phyloP scores from a whole-genome alignment of 2,113 vertebrate species.

The Hepsetus odoe region DNA sequence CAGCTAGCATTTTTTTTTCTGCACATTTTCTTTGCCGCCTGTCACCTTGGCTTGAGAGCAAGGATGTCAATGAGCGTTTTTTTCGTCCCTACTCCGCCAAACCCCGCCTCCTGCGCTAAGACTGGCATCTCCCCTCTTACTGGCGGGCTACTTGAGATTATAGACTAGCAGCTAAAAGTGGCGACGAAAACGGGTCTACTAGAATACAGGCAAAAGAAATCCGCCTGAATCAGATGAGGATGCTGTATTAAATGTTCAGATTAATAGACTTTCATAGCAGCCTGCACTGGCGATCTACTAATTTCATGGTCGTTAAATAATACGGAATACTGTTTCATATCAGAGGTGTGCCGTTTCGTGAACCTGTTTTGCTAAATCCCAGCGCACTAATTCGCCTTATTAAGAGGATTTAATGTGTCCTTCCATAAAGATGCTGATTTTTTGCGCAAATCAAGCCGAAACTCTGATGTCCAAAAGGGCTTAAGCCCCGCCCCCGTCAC shows the following conservation, averaged over 20 bases:
- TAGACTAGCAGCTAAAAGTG: neutral
- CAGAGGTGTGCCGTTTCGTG: no score
- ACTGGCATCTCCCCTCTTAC: neutral
- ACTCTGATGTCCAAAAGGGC: neutral
- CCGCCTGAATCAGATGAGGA: no score
- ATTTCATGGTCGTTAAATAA: no score
- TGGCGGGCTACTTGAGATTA: neutral
- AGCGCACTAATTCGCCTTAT: no score
- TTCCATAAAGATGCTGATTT: neutral
- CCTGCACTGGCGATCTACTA: no score
- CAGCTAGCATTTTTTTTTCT: neutral
- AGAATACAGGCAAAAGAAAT: neutral
- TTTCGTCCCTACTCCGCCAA: neutral
- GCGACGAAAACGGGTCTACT: neutral
- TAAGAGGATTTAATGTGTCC: no score
- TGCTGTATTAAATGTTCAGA: no score
- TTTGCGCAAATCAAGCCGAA: neutral
- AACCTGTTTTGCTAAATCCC: no score
- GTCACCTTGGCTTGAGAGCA: constrained; percentile 3
- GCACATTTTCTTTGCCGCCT: neutral
- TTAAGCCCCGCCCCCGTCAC: constrained; percentile 1
- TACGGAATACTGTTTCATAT: no score
- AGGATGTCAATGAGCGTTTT: neutral
- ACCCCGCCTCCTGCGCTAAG: neutral
- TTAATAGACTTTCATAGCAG: no score